Conservation (phyloP, 2,888 invertebrate species). For the Lamproptera curius region DNA sequence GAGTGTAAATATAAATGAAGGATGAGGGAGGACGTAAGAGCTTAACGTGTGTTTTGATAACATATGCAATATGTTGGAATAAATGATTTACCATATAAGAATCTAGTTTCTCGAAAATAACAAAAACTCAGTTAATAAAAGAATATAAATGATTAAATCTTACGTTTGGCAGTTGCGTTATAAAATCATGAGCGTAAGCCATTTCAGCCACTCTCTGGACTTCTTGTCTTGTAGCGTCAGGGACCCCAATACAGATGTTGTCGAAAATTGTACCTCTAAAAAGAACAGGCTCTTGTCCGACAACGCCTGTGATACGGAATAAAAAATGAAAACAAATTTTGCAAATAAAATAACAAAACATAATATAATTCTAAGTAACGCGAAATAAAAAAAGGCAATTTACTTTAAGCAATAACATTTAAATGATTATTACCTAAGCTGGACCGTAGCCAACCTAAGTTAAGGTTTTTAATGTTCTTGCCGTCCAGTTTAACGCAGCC, state of each 20-base stretch:
- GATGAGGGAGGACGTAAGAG: no score
- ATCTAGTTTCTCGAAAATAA: no score
- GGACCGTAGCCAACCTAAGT: conserved; percentile 86
- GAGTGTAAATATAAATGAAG: neutral
- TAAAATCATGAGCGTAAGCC: conserved; percentile 88
- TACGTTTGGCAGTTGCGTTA: conserved; percentile 83
- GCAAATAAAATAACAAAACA: neutral
- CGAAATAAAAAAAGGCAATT: no score
- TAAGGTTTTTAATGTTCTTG: conserved; percentile 81
- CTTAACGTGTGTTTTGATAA: no score
- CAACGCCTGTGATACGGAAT: conserved; percentile 77
- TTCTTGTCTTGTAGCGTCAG: conserved; percentile 81
- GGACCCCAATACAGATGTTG: conserved; percentile 84
- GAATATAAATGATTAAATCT: no score
- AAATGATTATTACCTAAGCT: conserved; percentile 81
- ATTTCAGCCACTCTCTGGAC: conserved; percentile 84
- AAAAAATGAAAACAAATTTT: neutral
- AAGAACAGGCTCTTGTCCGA: conserved; percentile 92
- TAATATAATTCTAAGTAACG: no score
- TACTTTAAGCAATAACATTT: no score
- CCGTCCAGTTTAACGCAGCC: conserved; percentile 82
- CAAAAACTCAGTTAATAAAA: no score
- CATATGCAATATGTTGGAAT: no score
- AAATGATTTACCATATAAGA: no score
- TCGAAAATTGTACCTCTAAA: conserved; percentile 89